Conservation (phyloP, 2,888 invertebrate genomes). For the Formica aserva region DNA sequence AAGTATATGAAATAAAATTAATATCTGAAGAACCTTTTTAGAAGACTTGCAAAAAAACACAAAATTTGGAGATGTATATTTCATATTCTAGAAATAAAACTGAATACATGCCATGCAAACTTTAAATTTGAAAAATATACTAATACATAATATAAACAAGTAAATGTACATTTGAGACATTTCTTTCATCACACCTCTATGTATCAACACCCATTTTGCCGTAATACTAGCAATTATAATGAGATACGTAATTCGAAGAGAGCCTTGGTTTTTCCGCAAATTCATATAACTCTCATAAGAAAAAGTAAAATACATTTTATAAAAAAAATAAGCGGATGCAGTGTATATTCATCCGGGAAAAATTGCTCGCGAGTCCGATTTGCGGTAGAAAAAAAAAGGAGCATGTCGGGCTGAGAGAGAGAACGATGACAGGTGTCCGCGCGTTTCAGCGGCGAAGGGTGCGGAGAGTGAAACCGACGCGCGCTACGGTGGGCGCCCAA, state of each 20-base stretch:
- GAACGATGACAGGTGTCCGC: constrained; percentile 81
- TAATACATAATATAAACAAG: background rate
- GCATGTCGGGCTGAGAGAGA: background rate
- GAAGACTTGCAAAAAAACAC: no score
- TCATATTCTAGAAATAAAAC: background rate
- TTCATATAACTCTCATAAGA: background rate
- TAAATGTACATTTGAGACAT: background rate
- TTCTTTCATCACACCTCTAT: background rate
- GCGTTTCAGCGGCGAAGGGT: constrained; percentile 75
- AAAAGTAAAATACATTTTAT: background rate
- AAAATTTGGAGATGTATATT: no score
- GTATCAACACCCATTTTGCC: background rate
- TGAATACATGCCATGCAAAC: no score
- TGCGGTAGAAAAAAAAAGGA: background rate
- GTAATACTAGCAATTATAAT: background rate
- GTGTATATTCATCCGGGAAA: background rate
- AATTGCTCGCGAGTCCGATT: background rate
- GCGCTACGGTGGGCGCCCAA: constrained; percentile 77
- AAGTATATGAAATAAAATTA: background rate
- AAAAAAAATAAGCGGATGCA: background rate
- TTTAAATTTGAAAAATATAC: no score
- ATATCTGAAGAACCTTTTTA: background rate
- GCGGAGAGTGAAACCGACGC: constrained; percentile 80
- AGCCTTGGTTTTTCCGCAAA: background rate
- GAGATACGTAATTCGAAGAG: background rate